A percentile compares a stretch with the other conserved stretches of the same genome.
Conservation (phyloP, 1,140 invertebrate species). For the Mactra quadrangularis region DNA sequence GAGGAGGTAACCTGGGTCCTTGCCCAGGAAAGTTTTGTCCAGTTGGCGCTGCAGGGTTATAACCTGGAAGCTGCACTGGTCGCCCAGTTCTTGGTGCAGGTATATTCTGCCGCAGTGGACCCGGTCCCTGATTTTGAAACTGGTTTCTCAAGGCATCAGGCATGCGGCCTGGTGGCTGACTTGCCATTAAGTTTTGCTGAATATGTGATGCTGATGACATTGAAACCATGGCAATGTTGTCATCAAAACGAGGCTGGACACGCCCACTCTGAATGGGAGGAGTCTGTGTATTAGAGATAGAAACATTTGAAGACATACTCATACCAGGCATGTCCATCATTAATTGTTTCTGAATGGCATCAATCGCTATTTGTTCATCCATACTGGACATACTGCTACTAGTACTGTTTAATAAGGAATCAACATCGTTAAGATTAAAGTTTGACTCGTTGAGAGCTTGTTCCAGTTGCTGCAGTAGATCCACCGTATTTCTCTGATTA, state of each 20-base stretch:
- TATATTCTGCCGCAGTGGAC: slow-evolving; percentile 36
- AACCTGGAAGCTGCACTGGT: slow-evolving; percentile 28
- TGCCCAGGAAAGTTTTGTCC: slow-evolving; percentile 61
- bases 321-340: slow-evolving; percentile 88
- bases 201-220: slow-evolving; percentile 45
- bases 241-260: background rate
- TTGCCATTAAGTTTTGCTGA: slow-evolving; percentile 64
- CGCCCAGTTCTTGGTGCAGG: background rate
- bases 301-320: background rate
- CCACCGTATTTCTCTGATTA: background rate
- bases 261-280: slow-evolving; percentile 7
- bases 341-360: slow-evolving; percentile 94
- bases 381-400: slow-evolving; percentile 77
- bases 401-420: slow-evolving; percentile 70
- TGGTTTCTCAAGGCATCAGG: slow-evolving; percentile 79
- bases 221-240: slow-evolving; percentile 9
- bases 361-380: slow-evolving; percentile 93
- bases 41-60: slow-evolving; percentile 7
- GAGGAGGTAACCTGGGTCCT: slow-evolving; percentile 67
- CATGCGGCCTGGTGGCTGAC: slow-evolving; percentile 87
- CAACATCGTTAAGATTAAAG: slow-evolving; percentile 66
- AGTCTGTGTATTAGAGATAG: slow-evolving; percentile 16
- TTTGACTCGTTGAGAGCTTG: slow-evolving; percentile 69
- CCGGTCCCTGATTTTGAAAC: slow-evolving; percentile 48
- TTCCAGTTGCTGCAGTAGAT: slow-evolving; percentile 67